A percentile compares a stretch with the other conserved stretches of the same genome.
Evolutionary conservation across 2,888 invertebrate genomes (phyloP).

Genomic region (Scaptomyza reducta): DNA sequence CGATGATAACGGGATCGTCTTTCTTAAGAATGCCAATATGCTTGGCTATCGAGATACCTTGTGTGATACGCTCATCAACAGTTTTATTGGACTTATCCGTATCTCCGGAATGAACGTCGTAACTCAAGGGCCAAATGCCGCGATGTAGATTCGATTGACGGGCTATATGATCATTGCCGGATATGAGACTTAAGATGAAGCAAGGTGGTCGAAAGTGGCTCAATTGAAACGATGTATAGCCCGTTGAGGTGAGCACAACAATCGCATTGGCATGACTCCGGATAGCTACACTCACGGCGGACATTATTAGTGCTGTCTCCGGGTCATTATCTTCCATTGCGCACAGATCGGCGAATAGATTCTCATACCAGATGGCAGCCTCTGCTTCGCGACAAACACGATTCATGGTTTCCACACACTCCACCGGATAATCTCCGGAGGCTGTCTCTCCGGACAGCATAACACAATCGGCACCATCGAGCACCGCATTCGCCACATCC

Average conservation of each 20-base stretch:
- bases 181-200: constrained; percentile 94
- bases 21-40: constrained; percentile 91
- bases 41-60: constrained; percentile 92
- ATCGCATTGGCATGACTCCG: constrained; percentile 95
- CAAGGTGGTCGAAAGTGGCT: constrained; percentile 96
- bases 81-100: not conserved
- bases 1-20: constrained; percentile 95
- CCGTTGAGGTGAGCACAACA: constrained; percentile 88
- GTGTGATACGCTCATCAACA: constrained; percentile 92
- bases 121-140: constrained; percentile 94
- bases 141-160: constrained; percentile 96
- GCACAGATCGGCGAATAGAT: constrained; percentile 92
- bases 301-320: constrained; percentile 94
- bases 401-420: constrained; percentile 94
- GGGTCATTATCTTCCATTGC: constrained; percentile 88
- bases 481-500: constrained; percentile 98
- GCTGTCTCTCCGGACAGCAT: constrained; percentile 99
- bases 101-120: constrained; percentile 86
- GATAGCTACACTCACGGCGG: constrained; percentile 95
- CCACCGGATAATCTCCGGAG: constrained; percentile 96
- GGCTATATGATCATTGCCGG: constrained; percentile 92
- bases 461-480: constrained; percentile 98
- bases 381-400: constrained; percentile 98
- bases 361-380: constrained; percentile 95
- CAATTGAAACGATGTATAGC: constrained; percentile 89